Conservation (phyloP, 2,888 invertebrate species). For the Bellardia bayeri region DNA sequence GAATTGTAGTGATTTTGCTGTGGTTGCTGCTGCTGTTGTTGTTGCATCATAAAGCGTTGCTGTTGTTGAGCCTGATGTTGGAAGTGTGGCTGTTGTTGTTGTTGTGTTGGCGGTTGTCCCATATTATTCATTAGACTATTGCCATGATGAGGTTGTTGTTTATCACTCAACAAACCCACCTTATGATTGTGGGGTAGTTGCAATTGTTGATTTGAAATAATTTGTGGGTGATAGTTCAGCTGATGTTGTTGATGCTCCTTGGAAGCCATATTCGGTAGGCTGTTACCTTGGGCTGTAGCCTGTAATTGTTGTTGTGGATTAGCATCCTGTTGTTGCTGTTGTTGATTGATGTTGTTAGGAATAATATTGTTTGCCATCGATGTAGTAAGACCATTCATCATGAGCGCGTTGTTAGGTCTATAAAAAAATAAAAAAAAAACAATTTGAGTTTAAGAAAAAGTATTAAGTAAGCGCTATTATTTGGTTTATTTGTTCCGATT, state of each 20-base stretch:
- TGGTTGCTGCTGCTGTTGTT: conserved; percentile 56
- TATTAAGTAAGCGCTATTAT: no score
- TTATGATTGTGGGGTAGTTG: conserved; percentile 77
- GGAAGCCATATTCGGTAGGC: conserved; percentile 47
- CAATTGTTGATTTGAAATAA: conserved; percentile 73
- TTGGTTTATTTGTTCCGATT: no score
- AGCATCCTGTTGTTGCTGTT: conserved; percentile 64
- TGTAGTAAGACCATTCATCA: conserved; percentile 82
- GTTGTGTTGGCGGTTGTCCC: conserved; percentile 44
- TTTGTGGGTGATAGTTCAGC: conserved; percentile 73
- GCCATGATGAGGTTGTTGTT: conserved; percentile 47
- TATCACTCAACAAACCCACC: conserved; percentile 40
- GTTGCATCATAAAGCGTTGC: conserved; percentile 68
- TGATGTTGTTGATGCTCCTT: conserved; percentile 73
- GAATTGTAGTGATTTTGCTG: conserved; percentile 78
- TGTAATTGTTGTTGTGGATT: conserved; percentile 68
- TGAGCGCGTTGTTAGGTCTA: conserved; percentile 77
- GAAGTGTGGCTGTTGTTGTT: conserved; percentile 52
- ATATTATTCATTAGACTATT: conserved; percentile 65
- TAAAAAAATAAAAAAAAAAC: conserved; percentile 29
- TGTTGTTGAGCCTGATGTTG: conserved; percentile 73
- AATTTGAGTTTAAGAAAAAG: conserved; percentile 8
- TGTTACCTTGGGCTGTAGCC: conserved; percentile 61
- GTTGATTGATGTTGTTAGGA: conserved; percentile 76
- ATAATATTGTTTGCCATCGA: conserved; percentile 71